phyloP scores from a whole-genome alignment of 2,113 vertebrate genomes.

The Atlantisia rogersi region DNA sequence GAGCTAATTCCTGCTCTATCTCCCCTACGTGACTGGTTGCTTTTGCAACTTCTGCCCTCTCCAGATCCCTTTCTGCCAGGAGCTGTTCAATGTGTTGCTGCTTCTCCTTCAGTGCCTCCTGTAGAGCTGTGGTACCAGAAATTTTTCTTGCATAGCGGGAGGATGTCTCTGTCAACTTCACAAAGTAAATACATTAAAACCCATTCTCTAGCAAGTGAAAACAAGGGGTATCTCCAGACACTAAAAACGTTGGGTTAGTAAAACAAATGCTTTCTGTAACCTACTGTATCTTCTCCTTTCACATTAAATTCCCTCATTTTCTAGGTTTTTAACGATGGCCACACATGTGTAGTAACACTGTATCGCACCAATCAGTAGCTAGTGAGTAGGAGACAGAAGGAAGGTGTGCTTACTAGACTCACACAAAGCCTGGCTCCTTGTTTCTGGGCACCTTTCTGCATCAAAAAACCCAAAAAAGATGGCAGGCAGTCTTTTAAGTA shows the following conservation, averaged over 20 bases:
- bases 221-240: not conserved
- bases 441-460: not conserved
- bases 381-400: not conserved
- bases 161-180: slow-evolving; percentile 96
- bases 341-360: not conserved
- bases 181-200: slow-evolving; percentile 39
- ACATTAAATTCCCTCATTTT: not conserved
- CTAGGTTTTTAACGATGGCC: not conserved
- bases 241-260: slow-evolving; percentile 7
- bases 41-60: slow-evolving; percentile 95
- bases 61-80: slow-evolving; percentile 94
- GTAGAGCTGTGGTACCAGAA: slow-evolving; percentile 95
- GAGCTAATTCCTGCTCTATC: slow-evolving; percentile 89
- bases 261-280: slow-evolving; percentile 14
- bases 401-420: not conserved
- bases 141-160: slow-evolving; percentile 96
- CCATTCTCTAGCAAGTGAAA: not conserved
- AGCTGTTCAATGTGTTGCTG: slow-evolving; percentile 99
- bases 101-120: slow-evolving; percentile 98
- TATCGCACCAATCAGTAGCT: not conserved
- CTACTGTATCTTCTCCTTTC: not conserved
- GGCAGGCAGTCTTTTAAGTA: not conserved
- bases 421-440: not conserved
- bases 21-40: slow-evolving; percentile 95
- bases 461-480: not conserved